A percentile compares a stretch with the other conserved stretches of the same genome.
These are phyloP conservation scores for Cydia fagiglandana DNA, from an alignment of 1,140 invertebrate genomes.

Conservation along the genomic window DNA sequence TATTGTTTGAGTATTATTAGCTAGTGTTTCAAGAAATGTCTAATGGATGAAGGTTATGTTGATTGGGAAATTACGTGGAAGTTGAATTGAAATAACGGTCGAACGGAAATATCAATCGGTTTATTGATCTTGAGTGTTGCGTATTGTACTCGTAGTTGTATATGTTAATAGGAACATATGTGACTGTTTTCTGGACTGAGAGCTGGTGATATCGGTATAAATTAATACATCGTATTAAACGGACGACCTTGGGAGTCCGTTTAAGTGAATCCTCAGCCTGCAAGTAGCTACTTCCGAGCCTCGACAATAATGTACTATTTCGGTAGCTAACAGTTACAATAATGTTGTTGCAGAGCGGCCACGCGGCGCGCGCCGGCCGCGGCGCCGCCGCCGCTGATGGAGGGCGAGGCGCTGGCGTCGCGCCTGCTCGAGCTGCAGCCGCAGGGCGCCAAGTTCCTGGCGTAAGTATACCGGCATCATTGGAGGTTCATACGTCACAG, in stretches of 20 bases:
- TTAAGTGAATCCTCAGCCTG: too few species aligned
- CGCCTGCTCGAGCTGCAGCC: constrained; percentile 96
- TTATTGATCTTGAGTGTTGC: background rate
- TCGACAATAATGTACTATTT: too few species aligned
- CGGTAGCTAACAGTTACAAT: too few species aligned
- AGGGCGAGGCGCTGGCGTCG: constrained; percentile 96
- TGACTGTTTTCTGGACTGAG: too few species aligned
- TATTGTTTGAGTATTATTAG: constrained; percentile 22
- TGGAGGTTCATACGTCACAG: too few species aligned
- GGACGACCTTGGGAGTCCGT: too few species aligned
- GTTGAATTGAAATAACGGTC: background rate
- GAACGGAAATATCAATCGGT: background rate
- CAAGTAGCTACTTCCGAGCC: too few species aligned
- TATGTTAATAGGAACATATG: too few species aligned
- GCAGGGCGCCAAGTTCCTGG: constrained; percentile 96
- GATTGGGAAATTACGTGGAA: constrained; percentile 10
- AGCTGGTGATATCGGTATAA: too few species aligned
- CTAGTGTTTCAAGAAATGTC: background rate
- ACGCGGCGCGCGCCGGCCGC: constrained; percentile 83
- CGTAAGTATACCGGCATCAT: too few species aligned
- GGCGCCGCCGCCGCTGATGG: constrained; percentile 95
- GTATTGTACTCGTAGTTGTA: background rate
- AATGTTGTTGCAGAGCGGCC: constrained; percentile 83
- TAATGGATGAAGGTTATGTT: constrained; percentile 6
- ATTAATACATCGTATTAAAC: too few species aligned